phyloP scores from a whole-genome alignment of 2,797 vertebrate genomes.

The Pipistrellus kuhlii region DNA sequence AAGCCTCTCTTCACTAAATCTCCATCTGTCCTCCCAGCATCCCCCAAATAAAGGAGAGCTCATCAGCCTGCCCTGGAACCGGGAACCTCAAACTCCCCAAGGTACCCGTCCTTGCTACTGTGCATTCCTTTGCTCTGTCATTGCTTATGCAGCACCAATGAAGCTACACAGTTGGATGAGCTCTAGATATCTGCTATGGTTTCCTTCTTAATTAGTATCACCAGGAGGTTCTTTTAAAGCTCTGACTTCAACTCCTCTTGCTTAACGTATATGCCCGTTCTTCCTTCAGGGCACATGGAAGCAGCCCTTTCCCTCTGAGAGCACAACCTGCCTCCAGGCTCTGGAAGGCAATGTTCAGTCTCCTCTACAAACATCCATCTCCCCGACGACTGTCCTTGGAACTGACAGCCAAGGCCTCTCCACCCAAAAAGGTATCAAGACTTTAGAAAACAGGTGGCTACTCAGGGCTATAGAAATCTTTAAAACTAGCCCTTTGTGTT shows the following conservation, averaged over 20 bases:
- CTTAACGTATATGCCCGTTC: not conserved
- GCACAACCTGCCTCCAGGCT: not conserved
- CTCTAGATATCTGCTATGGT: not conserved
- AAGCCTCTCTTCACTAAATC: not conserved
- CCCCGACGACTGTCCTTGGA: not conserved
- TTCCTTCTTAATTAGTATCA: not conserved
- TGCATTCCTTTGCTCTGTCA: not conserved
- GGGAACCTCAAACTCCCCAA: not conserved
- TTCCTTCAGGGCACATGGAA: not conserved
- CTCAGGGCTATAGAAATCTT: not conserved
- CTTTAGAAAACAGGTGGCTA: not conserved
- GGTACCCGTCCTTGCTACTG: not conserved
- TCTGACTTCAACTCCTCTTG: not conserved
- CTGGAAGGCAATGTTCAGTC: not conserved
- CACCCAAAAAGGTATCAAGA: not conserved
- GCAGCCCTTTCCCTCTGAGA: not conserved
- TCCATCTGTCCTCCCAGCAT: not conserved
- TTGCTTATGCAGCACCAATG: not conserved
- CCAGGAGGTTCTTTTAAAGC: conserved; percentile 24
- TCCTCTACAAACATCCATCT: not conserved
- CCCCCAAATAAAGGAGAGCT: not conserved
- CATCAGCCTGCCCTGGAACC: not conserved
- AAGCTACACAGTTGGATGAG: not conserved
- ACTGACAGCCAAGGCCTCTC: not conserved
- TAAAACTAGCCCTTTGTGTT: not conserved